Evolutionary conservation across 2,888 invertebrate genomes (phyloP).

Genomic region (Griposia aprilina): DNA sequence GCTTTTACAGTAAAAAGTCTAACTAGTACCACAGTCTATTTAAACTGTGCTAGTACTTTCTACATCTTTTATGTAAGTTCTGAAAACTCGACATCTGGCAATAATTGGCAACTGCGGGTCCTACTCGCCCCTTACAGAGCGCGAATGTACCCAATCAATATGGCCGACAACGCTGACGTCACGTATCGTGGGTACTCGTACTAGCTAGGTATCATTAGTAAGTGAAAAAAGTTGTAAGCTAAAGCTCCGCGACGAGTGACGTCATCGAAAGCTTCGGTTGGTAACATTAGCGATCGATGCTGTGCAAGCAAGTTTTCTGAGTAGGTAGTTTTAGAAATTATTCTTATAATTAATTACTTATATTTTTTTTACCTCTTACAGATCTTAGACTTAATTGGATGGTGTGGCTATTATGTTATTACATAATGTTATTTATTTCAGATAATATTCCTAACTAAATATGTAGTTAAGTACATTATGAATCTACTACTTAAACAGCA

Average conservation of each 20-base stretch:
- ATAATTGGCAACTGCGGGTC: constrained; percentile 20
- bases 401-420: too few species aligned
- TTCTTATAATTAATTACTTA: not conserved
- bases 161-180: constrained; percentile 44
- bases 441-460: too few species aligned
- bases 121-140: constrained; percentile 16
- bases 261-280: constrained; percentile 30
- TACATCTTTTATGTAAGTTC: too few species aligned
- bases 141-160: constrained; percentile 10
- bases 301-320: not conserved
- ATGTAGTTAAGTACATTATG: too few species aligned
- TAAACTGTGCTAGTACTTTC: not conserved
- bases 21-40: not conserved
- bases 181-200: not conserved
- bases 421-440: too few species aligned
- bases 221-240: constrained; percentile 2
- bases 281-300: constrained; percentile 16
- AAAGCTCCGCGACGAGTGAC: constrained; percentile 21
- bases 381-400: too few species aligned
- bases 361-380: too few species aligned
- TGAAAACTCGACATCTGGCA: constrained; percentile 28
- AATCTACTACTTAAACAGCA: too few species aligned
- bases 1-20: not conserved
- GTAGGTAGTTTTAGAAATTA: not conserved
- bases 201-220: not conserved